phyloP scores from a whole-genome alignment of 2,888 invertebrate species.

The Lasius platythorax region DNA sequence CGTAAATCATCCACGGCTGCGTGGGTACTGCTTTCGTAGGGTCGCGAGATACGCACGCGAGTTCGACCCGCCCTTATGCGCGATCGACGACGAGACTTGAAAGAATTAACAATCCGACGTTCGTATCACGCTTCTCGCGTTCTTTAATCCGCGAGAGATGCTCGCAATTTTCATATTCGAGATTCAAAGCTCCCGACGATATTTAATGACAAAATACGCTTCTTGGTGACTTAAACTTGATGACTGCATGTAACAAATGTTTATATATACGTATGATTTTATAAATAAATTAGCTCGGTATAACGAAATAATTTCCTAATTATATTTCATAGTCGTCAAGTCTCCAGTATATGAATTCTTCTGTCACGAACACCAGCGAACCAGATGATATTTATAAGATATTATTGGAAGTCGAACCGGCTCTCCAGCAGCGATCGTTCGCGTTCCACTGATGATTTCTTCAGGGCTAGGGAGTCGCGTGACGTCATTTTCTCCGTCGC shows the following conservation, averaged over 20 bases:
- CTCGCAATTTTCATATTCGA: background rate
- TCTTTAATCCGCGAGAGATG: background rate
- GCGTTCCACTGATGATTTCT: conserved; percentile 82
- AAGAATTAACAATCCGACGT: conserved; percentile 29
- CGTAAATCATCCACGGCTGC: conserved; percentile 62
- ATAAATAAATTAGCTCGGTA: background rate
- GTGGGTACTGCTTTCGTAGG: conserved; percentile 59
- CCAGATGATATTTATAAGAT: background rate
- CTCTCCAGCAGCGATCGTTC: conserved; percentile 67
- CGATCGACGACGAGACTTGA: conserved; percentile 28
- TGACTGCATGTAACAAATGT: background rate
- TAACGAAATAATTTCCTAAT: background rate
- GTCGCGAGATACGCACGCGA: conserved; percentile 39
- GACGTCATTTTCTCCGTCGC: conserved; percentile 82
- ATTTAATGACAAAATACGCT: background rate
- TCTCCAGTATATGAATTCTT: conserved; percentile 72
- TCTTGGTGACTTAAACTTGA: background rate
- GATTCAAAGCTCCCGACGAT: background rate
- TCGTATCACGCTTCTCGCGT: conserved; percentile 5
- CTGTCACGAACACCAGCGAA: conserved; percentile 46
- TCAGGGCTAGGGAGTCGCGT: conserved; percentile 77
- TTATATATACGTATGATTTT: background rate
- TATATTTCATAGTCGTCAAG: background rate
- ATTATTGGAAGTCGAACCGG: conserved; percentile 5
- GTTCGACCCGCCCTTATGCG: conserved; percentile 35